Conservation (phyloP, 2,797 vertebrate species). For the Danio jaintianensis region DNA sequence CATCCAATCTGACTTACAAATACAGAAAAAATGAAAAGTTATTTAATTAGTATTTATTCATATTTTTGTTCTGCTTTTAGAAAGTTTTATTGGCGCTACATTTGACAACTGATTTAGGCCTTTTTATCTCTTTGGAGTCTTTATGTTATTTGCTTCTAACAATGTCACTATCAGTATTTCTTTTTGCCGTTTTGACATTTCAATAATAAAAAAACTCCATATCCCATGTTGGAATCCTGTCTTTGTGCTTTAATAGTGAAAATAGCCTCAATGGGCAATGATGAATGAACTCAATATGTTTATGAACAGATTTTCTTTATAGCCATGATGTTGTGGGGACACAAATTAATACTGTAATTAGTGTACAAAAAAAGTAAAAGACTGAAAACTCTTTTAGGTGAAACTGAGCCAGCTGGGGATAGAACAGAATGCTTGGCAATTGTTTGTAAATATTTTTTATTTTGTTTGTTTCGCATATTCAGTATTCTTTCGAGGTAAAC, state of each 20-base stretch:
- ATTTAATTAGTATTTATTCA: neutral
- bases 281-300: neutral
- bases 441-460: too few relatives aligned
- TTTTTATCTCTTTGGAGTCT: neutral
- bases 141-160: neutral
- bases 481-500: neutral
- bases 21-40: neutral
- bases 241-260: neutral
- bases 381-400: too few relatives aligned
- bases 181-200: neutral
- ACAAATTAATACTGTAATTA: neutral
- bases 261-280: too few relatives aligned
- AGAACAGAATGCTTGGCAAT: neutral
- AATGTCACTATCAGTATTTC: neutral
- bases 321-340: neutral
- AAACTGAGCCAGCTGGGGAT: too few relatives aligned
- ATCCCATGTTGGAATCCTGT: neutral
- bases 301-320: neutral
- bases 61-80: neutral
- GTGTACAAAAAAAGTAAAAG: neutral
- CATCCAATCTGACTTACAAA: neutral
- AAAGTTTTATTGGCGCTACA: neutral
- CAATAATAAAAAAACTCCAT: neutral
- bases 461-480: too few relatives aligned
- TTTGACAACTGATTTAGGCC: neutral